Percentiles rank a stretch among this genome's conserved stretches.
Evolutionary conservation across 2,113 vertebrate genomes (phyloP).

Genomic region (Gasterosteus nipponicus): DNA sequence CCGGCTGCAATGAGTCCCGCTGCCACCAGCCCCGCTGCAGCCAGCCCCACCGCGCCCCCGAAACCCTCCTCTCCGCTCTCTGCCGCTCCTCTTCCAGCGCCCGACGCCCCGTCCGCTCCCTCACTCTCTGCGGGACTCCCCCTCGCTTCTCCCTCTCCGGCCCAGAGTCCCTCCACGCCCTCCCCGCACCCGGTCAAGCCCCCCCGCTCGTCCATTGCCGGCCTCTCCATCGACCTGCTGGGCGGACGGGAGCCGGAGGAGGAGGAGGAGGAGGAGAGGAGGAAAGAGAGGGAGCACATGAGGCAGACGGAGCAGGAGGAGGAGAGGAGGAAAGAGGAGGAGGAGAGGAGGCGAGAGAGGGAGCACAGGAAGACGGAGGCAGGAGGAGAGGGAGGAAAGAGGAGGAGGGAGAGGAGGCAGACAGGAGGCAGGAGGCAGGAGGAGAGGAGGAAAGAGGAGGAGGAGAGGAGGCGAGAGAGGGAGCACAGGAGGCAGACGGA

Average conservation of each 20-base stretch:
- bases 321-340: conserved; percentile 43
- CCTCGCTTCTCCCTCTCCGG: conserved; percentile 78
- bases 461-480: no score
- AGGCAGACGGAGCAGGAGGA: conserved; percentile 44
- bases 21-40: conserved; percentile 60
- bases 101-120: conserved; percentile 65
- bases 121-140: conserved; percentile 84
- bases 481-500: conserved; percentile 47
- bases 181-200: conserved; percentile 88
- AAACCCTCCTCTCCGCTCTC: conserved; percentile 78
- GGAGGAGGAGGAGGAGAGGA: conserved; percentile 64
- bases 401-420: conserved; percentile 29
- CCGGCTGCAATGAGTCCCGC: conserved; percentile 54
- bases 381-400: conserved; percentile 63
- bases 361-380: conserved; percentile 46
- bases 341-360: conserved; percentile 46
- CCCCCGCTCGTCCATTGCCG: conserved; percentile 87
- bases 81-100: conserved; percentile 79
- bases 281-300: conserved; percentile 34
- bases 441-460: conserved; percentile 44
- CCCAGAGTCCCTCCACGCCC: conserved; percentile 80
- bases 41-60: conserved; percentile 58
- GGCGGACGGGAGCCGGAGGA: conserved; percentile 62
- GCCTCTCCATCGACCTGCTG: conserved; percentile 84
- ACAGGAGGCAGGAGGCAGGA: conserved; percentile 34